Evolutionary conservation across 2,797 vertebrate genomes (phyloP), one percentile per base, ranked within the genome.

Genomic region (Lophius americanus): DNA sequence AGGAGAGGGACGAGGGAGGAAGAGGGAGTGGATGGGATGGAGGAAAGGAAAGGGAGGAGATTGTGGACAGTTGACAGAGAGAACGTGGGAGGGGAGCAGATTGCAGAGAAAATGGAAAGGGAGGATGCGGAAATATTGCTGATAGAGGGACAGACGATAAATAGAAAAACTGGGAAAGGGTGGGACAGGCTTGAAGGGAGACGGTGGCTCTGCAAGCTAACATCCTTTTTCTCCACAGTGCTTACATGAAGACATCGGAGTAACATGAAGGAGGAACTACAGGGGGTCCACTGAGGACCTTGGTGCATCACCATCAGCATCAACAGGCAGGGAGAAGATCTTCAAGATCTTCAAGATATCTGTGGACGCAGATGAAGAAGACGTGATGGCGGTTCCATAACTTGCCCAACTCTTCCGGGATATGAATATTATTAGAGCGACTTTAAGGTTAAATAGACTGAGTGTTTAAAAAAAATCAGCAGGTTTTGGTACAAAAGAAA

Each of bases 191-290:
- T 69, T 4, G 36, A 73, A 43, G 50, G 63, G 57, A 56, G 69
- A 64, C 14, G 7, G 60, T 44, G 32, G 52, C 59, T 65, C 23
- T 23, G 23, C 23, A 23, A 23, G 51, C 35, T 37, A 9, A 9
- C 4, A 12, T 78, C 63, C 76, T 72, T 85, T 83, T 64, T 69
- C 46, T 56, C 65, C 13, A 33, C 68, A 11, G 60, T 38, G 52
- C 56, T 77, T 79, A 81, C 76, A 87, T 67, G 75, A 76, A 76
- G 81, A 79, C 85, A 87, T 85, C 76, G 85, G 44, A 79, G 72
- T 68, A 79, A 73, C 79, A 78, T 68, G 78, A 69, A 71, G 70
- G 49, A 57, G 68, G 23, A 23, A 23, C 23, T 23, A 23, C 23
- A 23, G 23, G 23, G 23, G 23, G 23, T 23, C 23, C 23, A 23